Base-by-base conservation (phyloP, 2,888 invertebrate genomes). In the Sipunculus nudus region DNA sequence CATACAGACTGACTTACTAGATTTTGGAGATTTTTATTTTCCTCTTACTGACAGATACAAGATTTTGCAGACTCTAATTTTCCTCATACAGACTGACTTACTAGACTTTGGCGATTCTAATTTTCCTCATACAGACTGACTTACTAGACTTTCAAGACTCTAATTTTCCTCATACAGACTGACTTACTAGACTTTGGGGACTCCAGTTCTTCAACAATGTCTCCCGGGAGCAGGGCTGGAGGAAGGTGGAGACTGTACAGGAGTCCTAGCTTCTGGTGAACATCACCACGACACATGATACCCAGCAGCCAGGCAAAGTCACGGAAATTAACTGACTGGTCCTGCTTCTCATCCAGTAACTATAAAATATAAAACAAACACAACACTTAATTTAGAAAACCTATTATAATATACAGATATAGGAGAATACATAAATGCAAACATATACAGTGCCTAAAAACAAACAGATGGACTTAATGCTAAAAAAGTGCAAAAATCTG, bases 181-280 rank as follows among this genome's bases (percentile, higher is more conserved):
- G 43, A 8, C 16, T 19, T 35, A 29, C 35, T 19, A 6, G 32
- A 10, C 50, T 53, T 6, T 21, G 23, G 25, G 23, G 19, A 8
- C 25, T 61, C 57, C 1, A 26, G 21, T 10, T 57, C 58, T 10
- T 63, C 63, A 8, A 29, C 10, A n/a, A n/a, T n/a, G 28, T 65
- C 65, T 2, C 53, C 28, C 32, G 61, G 39, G 40, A 67, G 61
- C 16, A 81, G 65, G 23, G 84, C 83, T 3, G 85, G 85, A 1
- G 85, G 94, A 78, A 96, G 88, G 86, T 98, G 97, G 63, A 96
- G 88, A 48, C 92, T 90, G 85, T 93, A 99, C 53, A 98, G 85
- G 26, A 97, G 88, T 73, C 93, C 92, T 48, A 98, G 86, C 56
- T 94, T 89, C 61, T 91, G 89, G 10, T 90, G 88, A 16, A 91